Evolutionary conservation across 2,797 vertebrate species (phyloP), one percentile per base, ranked within the genome.

Genomic region (Rhynchotus rufescens): DNA sequence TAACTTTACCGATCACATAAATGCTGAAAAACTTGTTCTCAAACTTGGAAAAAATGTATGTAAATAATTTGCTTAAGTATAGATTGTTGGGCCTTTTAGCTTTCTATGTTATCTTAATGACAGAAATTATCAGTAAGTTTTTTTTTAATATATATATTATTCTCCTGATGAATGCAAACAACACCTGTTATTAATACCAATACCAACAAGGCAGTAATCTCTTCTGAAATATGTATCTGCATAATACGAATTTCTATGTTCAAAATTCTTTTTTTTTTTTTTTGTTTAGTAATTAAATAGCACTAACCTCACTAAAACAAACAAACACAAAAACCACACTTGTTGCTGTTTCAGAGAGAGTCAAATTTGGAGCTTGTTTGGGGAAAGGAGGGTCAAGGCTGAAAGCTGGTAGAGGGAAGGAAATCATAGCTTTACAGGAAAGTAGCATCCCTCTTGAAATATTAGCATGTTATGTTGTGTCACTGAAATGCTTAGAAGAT

Each of bases 1-100:
- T 19, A 98, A 97, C 90, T 99, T 99, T 94, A 84, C 95, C 52
- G 96, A 96, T 62, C 98, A 99, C 82, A 96, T 98, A 34, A 97
- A 98, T 90, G 96, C 98, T 49, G 99, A 99, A 96, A 99, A 98
- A 95, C 96, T 96, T 22, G 96, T 99, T 71, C 97, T 98, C 40
- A 99, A 99, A 97, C 94, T 98, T 73, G 99, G 99, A 11, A 99
- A 98, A 98, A 98, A 97, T 4, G 99, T 99, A 87, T 84, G 98
- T 97, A 87, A 85, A 82, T 10, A 62, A 28, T 8, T 20, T 61
- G 8, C 45, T 44, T 76, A 36, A 59, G 81, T 79, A 82, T 44
- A 49, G 8, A 2, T 88, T 64, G 3, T 4, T 92, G 80, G 45
- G 1, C 65, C 13, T 32, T 64, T 54, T 82, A 65, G 57, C 32